These are phyloP conservation scores for Lasioglossum albipes DNA, from an alignment of 1,140 invertebrate genomes.

Conservation along the genomic window DNA sequence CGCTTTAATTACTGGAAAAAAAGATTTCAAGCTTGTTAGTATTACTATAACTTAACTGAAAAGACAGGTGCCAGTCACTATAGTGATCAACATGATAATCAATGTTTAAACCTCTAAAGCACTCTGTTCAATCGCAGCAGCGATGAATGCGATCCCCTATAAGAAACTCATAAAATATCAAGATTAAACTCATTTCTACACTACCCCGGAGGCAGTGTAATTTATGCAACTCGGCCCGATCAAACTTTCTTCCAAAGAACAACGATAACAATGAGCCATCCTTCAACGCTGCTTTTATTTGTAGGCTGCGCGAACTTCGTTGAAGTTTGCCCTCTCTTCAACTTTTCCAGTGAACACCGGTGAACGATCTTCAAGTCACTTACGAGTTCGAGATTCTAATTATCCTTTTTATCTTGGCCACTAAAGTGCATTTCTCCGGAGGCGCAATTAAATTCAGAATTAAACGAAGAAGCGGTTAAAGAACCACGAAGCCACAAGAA, in stretches of 20 bases:
- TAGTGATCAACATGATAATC: too few species aligned
- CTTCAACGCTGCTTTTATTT: neutral
- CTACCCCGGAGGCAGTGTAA: neutral
- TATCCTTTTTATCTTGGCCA: constrained; percentile 31
- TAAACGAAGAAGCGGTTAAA: too few species aligned
- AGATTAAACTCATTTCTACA: constrained; percentile 16
- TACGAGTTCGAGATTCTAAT: constrained; percentile 5
- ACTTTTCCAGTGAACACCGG: neutral
- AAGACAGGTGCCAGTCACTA: too few species aligned
- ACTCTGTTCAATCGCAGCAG: neutral
- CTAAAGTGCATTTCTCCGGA: neutral
- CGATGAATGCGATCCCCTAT: neutral
- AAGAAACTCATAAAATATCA: constrained; percentile 15
- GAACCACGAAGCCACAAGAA: too few species aligned
- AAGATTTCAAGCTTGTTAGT: too few species aligned
- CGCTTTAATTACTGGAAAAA: too few species aligned
- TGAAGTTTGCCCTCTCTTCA: neutral
- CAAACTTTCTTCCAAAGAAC: constrained; percentile 9
- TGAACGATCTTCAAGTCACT: neutral
- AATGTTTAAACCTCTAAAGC: too few species aligned
- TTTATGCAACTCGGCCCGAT: constrained; percentile 24
- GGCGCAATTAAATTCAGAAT: too few species aligned
- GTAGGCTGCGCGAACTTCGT: neutral
- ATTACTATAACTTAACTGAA: too few species aligned
- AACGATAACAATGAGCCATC: constrained; percentile 24